Evolutionary conservation across 2,888 invertebrate species (phyloP).

Genomic region (Torymus texanus): DNA sequence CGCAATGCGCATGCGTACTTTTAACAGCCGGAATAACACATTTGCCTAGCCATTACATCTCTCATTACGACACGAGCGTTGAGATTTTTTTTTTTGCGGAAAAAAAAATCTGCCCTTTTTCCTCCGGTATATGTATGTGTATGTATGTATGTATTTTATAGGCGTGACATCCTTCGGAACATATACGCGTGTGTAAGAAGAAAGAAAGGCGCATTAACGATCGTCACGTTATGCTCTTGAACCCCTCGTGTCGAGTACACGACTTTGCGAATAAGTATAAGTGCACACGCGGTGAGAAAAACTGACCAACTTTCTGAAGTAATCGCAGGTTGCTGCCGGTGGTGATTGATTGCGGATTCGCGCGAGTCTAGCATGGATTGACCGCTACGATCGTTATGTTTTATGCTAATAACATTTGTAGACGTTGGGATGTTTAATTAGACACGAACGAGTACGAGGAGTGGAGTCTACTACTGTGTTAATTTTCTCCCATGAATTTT

Average conservation of each 20-base stretch:
- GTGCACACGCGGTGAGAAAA: neutral
- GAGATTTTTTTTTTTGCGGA: too few relatives aligned
- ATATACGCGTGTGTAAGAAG: neutral
- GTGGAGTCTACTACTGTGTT: too few relatives aligned
- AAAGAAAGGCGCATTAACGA: constrained; percentile 41
- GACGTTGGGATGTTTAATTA: too few relatives aligned
- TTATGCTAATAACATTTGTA: too few relatives aligned
- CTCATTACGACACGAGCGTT: too few relatives aligned
- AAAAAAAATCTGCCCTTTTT: constrained; percentile 11
- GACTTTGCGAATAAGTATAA: neutral
- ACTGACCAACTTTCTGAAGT: constrained; percentile 24
- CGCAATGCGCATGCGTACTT: too few relatives aligned
- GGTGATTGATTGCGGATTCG: neutral
- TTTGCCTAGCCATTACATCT: too few relatives aligned
- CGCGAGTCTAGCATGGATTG: neutral
- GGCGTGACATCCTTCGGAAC: constrained; percentile 10
- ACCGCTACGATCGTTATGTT: too few relatives aligned
- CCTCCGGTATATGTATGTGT: neutral
- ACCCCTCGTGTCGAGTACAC: neutral
- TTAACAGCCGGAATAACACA: too few relatives aligned
- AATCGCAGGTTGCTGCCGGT: neutral
- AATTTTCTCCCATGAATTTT: too few relatives aligned
- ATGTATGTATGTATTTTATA: neutral
- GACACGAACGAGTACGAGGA: too few relatives aligned
- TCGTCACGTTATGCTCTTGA: constrained; percentile 20